Evolutionary conservation across 2,888 invertebrate species (phyloP), one percentile per base, ranked within the genome.

Genomic region (Tethea ocularis): DNA sequence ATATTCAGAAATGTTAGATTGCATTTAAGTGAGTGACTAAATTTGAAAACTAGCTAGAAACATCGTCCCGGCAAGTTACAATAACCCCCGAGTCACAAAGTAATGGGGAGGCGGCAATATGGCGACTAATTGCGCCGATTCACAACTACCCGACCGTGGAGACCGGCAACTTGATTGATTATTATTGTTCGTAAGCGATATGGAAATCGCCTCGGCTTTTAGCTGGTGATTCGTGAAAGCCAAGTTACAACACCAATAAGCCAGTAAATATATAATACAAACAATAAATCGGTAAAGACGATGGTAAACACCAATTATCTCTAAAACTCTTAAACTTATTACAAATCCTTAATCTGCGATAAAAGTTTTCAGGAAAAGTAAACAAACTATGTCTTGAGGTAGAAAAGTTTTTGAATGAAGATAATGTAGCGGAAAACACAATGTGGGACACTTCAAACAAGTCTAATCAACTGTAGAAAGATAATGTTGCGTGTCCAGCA

Each of bases 61-160:
- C 26, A 29, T 11, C 52, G 22, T 51, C 52, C n/a, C 23, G 11
- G 17, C 26, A 29, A 17, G 17, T 53, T 5, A 17, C 17, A 29
- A 11, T 53, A 29, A 53, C 53, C 53, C 53, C 26, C 10, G 29
- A 53, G 53, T 36, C 24, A 41, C 1, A 8, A 41, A 13, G 52
- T 46, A 57, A 61, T 69, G 67, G 68, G 67, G 68, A 62, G 74
- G 72, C 67, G 64, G 71, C 72, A 80, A 77, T 72, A 80, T 78
- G 82, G 77, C 80, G 80, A 74, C 84, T 89, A 89, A 91, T 91
- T 89, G 88, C 84, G 71, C 66, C 79, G 82, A 88, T 89, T 90
- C 87, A 85, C 75, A 78, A 79, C 81, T 75, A 78, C 77, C 83
- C 69, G 70, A 77, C 75, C 83, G 82, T 74, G 66, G 74, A 77